Conservation (phyloP, 2,797 vertebrate genomes). For the Staurois parvus region DNA sequence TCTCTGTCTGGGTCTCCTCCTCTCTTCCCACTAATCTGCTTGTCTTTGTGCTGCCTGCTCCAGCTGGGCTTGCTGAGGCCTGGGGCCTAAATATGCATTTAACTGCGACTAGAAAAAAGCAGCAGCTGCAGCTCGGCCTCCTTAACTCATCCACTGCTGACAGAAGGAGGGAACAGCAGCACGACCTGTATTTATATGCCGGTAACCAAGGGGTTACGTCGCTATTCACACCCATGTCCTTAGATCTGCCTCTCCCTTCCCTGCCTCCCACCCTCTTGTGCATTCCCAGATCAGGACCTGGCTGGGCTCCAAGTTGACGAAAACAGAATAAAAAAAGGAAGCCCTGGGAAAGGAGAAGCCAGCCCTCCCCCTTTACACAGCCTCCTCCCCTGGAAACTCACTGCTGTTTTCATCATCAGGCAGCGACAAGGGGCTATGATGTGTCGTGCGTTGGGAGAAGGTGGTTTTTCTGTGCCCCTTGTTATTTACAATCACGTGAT, state of each 20-base stretch:
- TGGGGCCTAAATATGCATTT: conserved; percentile 48
- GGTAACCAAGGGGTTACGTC: conserved; percentile 41
- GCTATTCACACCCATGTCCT: conserved; percentile 45
- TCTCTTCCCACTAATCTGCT: conserved; percentile 78
- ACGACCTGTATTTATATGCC: neutral
- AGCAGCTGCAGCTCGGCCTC: conserved; percentile 34
- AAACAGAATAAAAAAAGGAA: conserved; percentile 55
- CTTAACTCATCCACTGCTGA: conserved; percentile 24
- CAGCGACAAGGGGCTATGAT: conserved; percentile 49
- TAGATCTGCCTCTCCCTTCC: conserved; percentile 34
- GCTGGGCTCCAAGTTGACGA: conserved; percentile 51
- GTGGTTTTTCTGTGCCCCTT: conserved; percentile 45
- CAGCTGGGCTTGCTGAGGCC: conserved; percentile 72
- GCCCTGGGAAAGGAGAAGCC: conserved; percentile 48
- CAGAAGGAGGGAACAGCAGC: neutral
- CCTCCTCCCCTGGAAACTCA: conserved; percentile 33
- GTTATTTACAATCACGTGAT: conserved; percentile 18
- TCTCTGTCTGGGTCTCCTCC: conserved; percentile 69
- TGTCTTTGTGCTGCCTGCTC: conserved; percentile 86
- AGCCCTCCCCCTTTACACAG: conserved; percentile 4
- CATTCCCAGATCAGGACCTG: conserved; percentile 56
- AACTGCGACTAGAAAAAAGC: conserved; percentile 23
- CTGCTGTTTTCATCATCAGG: conserved; percentile 56
- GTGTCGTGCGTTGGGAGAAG: conserved; percentile 53
- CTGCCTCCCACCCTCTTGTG: conserved; percentile 30